phyloP scores from a whole-genome alignment of 1,140 invertebrate species.

The Pristionchus pacificus region DNA sequence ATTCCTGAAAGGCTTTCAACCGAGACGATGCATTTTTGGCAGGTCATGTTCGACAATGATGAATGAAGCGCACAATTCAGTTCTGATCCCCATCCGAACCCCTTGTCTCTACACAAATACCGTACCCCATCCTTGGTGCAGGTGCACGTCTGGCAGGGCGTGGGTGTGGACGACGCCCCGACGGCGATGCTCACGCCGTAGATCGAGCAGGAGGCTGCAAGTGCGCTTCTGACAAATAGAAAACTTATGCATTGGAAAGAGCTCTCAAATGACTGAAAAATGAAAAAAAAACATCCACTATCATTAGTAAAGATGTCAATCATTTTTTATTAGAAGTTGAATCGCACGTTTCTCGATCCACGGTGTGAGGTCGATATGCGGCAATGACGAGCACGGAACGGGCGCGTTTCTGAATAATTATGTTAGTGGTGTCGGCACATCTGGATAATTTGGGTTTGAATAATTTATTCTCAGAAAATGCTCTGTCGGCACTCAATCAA shows the following conservation, averaged over 20 bases:
- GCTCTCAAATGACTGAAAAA: background rate
- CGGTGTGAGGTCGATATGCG: conserved; percentile 34
- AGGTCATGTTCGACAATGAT: background rate
- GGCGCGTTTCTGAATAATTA: conserved; percentile 42
- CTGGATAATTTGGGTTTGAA: background rate
- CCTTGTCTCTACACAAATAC: too few relatives aligned
- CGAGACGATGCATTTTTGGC: background rate
- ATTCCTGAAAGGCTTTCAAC: background rate
- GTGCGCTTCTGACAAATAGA: background rate
- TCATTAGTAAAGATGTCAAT: too few relatives aligned
- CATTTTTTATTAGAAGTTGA: too few relatives aligned
- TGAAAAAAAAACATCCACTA: background rate
- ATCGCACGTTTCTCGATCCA: conserved; percentile 25
- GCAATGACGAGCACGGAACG: conserved; percentile 45
- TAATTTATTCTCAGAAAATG: background rate
- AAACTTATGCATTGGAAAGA: background rate
- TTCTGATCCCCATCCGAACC: background rate
- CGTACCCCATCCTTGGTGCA: conserved; percentile 46
- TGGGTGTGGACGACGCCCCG: conserved; percentile 34
- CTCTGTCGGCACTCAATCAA: background rate
- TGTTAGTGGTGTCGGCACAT: background rate
- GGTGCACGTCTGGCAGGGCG: conserved; percentile 41
- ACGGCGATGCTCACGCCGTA: conserved; percentile 46
- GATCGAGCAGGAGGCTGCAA: conserved; percentile 24
- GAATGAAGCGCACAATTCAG: background rate